These are phyloP conservation scores for Drosophila mercatorum DNA, from an alignment of 2,888 invertebrate species.

Conservation along the genomic window DNA sequence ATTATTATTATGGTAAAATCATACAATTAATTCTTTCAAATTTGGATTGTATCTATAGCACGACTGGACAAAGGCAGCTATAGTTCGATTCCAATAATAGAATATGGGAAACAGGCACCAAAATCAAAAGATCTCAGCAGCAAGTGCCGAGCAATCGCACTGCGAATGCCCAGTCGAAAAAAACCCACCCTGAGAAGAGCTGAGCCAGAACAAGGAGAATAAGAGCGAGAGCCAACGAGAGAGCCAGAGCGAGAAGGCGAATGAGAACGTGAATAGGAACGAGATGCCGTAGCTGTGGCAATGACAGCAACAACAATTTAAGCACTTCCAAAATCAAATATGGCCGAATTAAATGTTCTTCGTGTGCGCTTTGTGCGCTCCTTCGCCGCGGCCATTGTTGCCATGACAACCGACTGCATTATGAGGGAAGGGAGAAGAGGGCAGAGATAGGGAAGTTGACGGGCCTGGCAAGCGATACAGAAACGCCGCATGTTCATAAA, in stretches of 20 bases:
- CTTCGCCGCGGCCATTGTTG: slow-evolving; percentile 76
- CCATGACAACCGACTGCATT: slow-evolving; percentile 70
- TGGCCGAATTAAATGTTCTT: slow-evolving; percentile 79
- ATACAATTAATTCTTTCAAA: slow-evolving; percentile 1
- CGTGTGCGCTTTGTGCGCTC: slow-evolving; percentile 65
- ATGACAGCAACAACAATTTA: slow-evolving; percentile 61
- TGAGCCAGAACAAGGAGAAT: slow-evolving; percentile 20
- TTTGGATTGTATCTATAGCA: slow-evolving; percentile 3
- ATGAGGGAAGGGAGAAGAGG: slow-evolving; percentile 7
- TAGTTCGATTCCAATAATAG: slow-evolving; percentile 42
- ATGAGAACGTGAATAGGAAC: slow-evolving; percentile 12
- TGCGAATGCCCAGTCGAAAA: slow-evolving; percentile 26
- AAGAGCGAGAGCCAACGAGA: slow-evolving; percentile 7
- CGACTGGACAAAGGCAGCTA: slow-evolving; percentile 26
- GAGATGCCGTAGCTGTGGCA: slow-evolving; percentile 29
- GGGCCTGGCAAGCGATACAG: slow-evolving; percentile 33
- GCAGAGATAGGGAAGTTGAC: slow-evolving; percentile 9
- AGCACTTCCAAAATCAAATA: slow-evolving; percentile 80
- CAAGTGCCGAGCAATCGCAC: slow-evolving; percentile 47
- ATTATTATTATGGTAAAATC: not conserved
- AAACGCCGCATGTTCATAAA: slow-evolving; percentile 68
- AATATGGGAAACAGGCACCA: slow-evolving; percentile 50
- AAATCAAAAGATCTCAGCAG: slow-evolving; percentile 24
- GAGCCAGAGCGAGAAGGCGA: not conserved
- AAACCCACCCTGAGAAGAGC: slow-evolving; percentile 40